Evolutionary conservation across 2,113 vertebrate species (phyloP).

Genomic region (Montifringilla adamsi): DNA sequence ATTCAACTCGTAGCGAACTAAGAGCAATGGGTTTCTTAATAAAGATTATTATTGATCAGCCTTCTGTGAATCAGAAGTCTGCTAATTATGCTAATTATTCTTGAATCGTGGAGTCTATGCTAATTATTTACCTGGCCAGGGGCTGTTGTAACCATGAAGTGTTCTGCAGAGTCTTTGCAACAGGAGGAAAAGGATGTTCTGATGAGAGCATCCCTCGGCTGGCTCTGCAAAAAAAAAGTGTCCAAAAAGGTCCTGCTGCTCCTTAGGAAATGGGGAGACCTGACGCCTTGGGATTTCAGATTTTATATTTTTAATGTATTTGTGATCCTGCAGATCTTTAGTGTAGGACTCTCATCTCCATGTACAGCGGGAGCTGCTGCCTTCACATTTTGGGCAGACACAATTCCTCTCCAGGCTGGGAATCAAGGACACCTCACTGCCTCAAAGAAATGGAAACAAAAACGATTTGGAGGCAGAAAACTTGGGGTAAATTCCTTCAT

Average conservation of each 20-base stretch:
- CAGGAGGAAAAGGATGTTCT: background rate
- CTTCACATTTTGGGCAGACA: background rate
- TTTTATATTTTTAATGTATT: background rate
- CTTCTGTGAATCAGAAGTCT: background rate
- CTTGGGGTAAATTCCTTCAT: background rate
- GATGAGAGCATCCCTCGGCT: background rate
- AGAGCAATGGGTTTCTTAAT: background rate
- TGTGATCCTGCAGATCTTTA: background rate
- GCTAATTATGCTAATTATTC: background rate
- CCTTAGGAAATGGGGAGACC: background rate
- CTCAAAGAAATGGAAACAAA: background rate
- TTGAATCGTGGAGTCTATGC: background rate
- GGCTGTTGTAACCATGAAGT: accelerated
- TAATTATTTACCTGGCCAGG: background rate
- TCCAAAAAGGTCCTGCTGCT: background rate
- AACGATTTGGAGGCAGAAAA: background rate
- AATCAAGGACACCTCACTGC: background rate
- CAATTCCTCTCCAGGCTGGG: background rate
- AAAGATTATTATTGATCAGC: background rate
- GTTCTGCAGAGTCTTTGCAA: background rate
- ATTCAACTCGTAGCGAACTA: background rate
- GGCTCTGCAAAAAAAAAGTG: background rate
- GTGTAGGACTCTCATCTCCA: background rate
- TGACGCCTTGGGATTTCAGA: too few relatives aligned
- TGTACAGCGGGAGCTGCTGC: background rate